Base-by-base conservation (phyloP, 2,888 invertebrate genomes). In the Synanthedon formicaeformis region DNA sequence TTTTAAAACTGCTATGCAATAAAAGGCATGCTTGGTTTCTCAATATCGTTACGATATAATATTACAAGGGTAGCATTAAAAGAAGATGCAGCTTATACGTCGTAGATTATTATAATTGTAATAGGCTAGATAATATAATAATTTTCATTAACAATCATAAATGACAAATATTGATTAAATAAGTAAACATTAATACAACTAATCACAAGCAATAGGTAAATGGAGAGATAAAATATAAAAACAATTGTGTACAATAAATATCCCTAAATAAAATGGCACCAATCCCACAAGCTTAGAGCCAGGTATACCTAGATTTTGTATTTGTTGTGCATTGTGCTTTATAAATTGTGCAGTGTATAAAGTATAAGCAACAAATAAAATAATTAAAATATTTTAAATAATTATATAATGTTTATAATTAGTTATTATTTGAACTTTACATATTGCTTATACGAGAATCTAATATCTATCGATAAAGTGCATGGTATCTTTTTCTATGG, bases 401-500 rank as follows among this genome's bases (percentile, higher is more conserved):
- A 14, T 45, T 5, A 45, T 41, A 41, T 41, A n/a, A 4, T 41
- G 3, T 13, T 41, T 41, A 45, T 45, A 13, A 14, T 45, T 45
- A 13, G 14, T 45, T 45, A 45, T 11, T 45, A 45, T 11, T 45
- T 14, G 8, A 53, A 48, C 12, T 45, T 45, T 45, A 45, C 6
- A 14, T 45, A 45, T 45, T 45, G 45, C 45, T 14, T 45, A 45
- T 45, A 13, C 12, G 45, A n/a, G 13, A 45, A 45, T 1, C 4
- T 8, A 13, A 45, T 13, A 45, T 45, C 14, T 13, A 34, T 34
- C 8, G 13, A 45, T 45, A 45, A 66, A 78, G 80, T 80, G 80
- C 81, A 81, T 81, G 81, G 79, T 75, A 75, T 75, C 67, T 73
- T 75, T 77, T 75, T 78, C 75, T 60, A 59, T 62, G 52, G 56